A percentile compares a stretch with the other conserved stretches of the same genome.
Evolutionary conservation across 2,113 vertebrate genomes (phyloP).

Genomic region (Pseudonaja textilis): DNA sequence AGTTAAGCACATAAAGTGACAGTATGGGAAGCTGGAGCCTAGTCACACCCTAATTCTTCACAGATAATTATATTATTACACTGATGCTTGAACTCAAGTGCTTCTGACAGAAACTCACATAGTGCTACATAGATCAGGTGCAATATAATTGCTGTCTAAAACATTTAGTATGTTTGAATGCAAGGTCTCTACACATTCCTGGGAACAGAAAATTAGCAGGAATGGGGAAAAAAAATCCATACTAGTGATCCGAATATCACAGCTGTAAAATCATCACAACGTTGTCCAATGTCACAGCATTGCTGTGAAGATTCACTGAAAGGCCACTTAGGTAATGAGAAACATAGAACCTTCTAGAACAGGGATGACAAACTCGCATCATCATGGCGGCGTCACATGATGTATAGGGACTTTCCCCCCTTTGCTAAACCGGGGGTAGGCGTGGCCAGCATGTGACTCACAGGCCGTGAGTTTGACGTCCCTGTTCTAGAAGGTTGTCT

Average conservation of each 20-base stretch:
- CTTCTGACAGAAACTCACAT: slow-evolving; percentile 1
- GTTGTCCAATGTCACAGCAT: background rate
- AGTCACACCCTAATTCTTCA: background rate
- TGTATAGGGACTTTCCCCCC: too few relatives aligned
- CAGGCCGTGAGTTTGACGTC: too few relatives aligned
- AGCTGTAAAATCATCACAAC: background rate
- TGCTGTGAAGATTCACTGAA: background rate
- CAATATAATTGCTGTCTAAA: background rate
- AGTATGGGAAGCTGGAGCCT: background rate
- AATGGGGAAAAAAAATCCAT: background rate
- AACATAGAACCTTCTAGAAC: background rate
- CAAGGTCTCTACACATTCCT: background rate
- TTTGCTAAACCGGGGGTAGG: too few relatives aligned
- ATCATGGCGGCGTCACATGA: too few relatives aligned
- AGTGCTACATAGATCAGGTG: background rate
- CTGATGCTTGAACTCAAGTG: background rate
- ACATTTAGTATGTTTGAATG: background rate
- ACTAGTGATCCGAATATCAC: background rate
- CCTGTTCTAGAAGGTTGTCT: background rate
- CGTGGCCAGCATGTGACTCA: too few relatives aligned
- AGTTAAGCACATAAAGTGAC: background rate
- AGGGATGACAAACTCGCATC: too few relatives aligned
- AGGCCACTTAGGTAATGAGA: background rate
- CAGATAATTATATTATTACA: slow-evolving; percentile 19
- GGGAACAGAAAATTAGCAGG: background rate